Evolutionary conservation across 2,113 vertebrate species (phyloP).

Genomic region (Onychostoma macrolepis): DNA sequence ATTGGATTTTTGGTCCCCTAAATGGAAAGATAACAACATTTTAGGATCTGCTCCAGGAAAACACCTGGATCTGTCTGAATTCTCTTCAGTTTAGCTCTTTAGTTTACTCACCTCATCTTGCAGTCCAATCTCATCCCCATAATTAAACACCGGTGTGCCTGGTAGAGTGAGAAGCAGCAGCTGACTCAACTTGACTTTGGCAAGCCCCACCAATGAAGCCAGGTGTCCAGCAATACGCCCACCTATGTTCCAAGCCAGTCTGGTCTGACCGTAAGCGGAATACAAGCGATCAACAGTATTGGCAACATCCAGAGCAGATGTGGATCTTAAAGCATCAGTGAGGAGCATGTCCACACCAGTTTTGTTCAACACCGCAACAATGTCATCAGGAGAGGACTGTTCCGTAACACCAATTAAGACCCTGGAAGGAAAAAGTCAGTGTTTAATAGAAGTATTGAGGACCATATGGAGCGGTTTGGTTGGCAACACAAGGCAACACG

Average conservation of each 20-base stretch:
- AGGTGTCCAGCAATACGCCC: slow-evolving; percentile 68
- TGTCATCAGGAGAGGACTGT: slow-evolving; percentile 34
- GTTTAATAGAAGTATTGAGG: background rate
- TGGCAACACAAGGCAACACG: background rate
- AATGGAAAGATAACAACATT: slow-evolving; percentile 16
- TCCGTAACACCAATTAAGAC: slow-evolving; percentile 71
- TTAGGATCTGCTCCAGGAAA: background rate
- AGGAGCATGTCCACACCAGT: slow-evolving; percentile 74
- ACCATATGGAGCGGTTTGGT: background rate
- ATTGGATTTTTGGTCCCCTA: slow-evolving; percentile 63
- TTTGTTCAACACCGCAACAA: slow-evolving; percentile 63
- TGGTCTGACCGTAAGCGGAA: slow-evolving; percentile 52
- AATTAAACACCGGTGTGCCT: slow-evolving; percentile 82
- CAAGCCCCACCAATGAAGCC: slow-evolving; percentile 62
- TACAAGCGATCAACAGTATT: slow-evolving; percentile 61
- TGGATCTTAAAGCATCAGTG: slow-evolving; percentile 61
- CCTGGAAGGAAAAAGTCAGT: slow-evolving; percentile 53
- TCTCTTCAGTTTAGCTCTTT: background rate
- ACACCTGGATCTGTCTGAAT: background rate
- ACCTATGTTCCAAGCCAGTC: slow-evolving; percentile 74
- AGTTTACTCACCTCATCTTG: slow-evolving; percentile 62
- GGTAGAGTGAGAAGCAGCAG: slow-evolving; percentile 84
- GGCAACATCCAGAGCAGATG: background rate
- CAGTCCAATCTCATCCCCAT: slow-evolving; percentile 85
- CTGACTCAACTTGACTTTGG: slow-evolving; percentile 72